These are phyloP conservation scores for Brachynemurus nebulosus DNA, from an alignment of 2,888 invertebrate species.

Conservation along the genomic window DNA sequence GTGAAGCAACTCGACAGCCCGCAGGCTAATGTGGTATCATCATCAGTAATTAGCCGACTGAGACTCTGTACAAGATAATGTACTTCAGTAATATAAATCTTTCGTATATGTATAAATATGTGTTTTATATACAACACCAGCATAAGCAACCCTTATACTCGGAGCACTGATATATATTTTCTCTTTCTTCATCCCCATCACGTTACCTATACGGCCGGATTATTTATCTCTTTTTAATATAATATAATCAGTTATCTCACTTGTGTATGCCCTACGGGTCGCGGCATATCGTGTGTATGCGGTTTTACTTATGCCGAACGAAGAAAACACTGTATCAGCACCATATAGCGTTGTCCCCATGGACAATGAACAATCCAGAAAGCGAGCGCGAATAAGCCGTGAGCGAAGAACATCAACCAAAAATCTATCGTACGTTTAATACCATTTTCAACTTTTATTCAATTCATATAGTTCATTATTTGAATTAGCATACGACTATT, in stretches of 20 bases:
- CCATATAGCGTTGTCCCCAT: not conserved
- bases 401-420: too few species aligned
- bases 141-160: not conserved
- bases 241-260: not conserved
- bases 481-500: too few species aligned
- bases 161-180: not conserved
- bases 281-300: not conserved
- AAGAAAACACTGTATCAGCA: not conserved
- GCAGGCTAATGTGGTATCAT: constrained; percentile 39
- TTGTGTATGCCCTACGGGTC: constrained; percentile 1
- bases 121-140: not conserved
- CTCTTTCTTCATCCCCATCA: not conserved
- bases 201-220: too few species aligned
- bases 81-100: constrained; percentile 39
- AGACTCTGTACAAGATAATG: constrained; percentile 42
- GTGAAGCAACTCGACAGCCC: constrained; percentile 25
- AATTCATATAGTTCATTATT: too few species aligned
- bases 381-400: too few species aligned
- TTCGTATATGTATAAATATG: constrained; percentile 18
- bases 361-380: too few species aligned
- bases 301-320: not conserved
- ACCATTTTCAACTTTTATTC: too few species aligned
- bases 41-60: constrained; percentile 40
- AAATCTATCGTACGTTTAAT: too few species aligned
- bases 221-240: constrained; percentile 1